Conservation (phyloP, 2,888 invertebrate species). For the Drosophila parthenogenetica region DNA sequence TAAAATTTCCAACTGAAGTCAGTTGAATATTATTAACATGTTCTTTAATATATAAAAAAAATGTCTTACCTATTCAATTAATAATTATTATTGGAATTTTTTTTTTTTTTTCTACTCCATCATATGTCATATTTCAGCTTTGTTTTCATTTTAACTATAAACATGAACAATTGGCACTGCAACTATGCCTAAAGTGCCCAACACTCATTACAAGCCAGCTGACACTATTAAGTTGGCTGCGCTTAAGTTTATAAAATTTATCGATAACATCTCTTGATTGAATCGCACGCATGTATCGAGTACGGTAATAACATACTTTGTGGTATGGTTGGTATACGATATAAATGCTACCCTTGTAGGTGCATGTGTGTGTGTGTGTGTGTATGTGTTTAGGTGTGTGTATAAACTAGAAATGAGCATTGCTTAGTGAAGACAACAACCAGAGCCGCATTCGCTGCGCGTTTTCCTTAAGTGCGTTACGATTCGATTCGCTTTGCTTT, state of each 20-base stretch:
- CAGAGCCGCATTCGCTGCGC: slow-evolving; percentile 39
- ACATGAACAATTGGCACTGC: background rate
- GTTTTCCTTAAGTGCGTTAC: slow-evolving; percentile 23
- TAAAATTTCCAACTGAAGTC: no score
- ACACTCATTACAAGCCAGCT: background rate
- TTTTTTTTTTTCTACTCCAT: no score
- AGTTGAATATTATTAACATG: no score
- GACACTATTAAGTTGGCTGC: slow-evolving; percentile 31
- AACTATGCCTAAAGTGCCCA: background rate
- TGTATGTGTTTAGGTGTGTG: slow-evolving; percentile 7
- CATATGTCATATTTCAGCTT: no score
- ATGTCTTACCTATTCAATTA: no score
- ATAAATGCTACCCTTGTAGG: slow-evolving; percentile 11
- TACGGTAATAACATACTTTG: slow-evolving; percentile 10
- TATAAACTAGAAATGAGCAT: slow-evolving; percentile 19
- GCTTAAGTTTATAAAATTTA: background rate
- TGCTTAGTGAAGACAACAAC: slow-evolving; percentile 43
- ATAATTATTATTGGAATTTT: no score
- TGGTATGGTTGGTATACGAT: slow-evolving; percentile 10
- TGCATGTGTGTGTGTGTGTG: slow-evolving; percentile 4
- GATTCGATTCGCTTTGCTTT: slow-evolving; percentile 9
- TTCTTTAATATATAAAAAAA: no score
- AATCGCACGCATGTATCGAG: slow-evolving; percentile 16
- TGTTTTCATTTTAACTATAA: no score
- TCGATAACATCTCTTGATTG: slow-evolving; percentile 30